Evolutionary conservation across 2,888 invertebrate species (phyloP).

Genomic region (Xylophagus ater): DNA sequence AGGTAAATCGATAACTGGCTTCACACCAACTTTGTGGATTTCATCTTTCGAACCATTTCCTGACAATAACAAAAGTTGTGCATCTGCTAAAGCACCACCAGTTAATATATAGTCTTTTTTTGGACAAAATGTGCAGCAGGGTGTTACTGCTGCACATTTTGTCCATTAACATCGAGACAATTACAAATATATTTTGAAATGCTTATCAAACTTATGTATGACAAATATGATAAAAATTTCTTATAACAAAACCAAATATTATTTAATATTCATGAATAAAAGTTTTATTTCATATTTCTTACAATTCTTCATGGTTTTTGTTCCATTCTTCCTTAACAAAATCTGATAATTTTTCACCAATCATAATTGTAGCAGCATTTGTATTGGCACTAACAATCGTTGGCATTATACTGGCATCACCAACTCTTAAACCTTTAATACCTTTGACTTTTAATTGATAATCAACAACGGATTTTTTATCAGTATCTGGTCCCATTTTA

Average conservation of each 20-base stretch:
- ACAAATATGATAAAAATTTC: too few relatives aligned
- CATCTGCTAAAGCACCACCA: conserved; percentile 67
- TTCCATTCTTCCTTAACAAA: conserved; percentile 29
- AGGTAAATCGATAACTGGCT: too few relatives aligned
- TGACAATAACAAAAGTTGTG: conserved; percentile 71
- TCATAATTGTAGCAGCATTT: conserved; percentile 77
- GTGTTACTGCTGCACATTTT: too few relatives aligned
- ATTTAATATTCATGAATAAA: too few relatives aligned
- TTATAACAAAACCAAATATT: too few relatives aligned
- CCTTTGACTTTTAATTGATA: conserved; percentile 43
- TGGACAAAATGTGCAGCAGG: too few relatives aligned
- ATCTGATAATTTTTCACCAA: conserved; percentile 70
- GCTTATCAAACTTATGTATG: too few relatives aligned
- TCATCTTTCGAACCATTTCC: conserved; percentile 54
- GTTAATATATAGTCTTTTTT: conserved; percentile 59
- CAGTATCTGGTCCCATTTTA: conserved; percentile 49
- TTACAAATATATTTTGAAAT: too few relatives aligned
- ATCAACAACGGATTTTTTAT: conserved; percentile 43
- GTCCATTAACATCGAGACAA: too few relatives aligned
- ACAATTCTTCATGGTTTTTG: conserved; percentile 2
- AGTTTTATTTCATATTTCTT: conserved; percentile 48
- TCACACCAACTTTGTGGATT: conserved; percentile 42
- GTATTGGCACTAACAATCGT: conserved; percentile 64
- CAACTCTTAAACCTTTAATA: conserved; percentile 57
- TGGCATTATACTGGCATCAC: conserved; percentile 78